Percentiles rank a stretch among this genome's conserved stretches.
These are phyloP conservation scores for Crenuchus spilurus DNA, from an alignment of 2,797 vertebrate species.

Conservation along the genomic window DNA sequence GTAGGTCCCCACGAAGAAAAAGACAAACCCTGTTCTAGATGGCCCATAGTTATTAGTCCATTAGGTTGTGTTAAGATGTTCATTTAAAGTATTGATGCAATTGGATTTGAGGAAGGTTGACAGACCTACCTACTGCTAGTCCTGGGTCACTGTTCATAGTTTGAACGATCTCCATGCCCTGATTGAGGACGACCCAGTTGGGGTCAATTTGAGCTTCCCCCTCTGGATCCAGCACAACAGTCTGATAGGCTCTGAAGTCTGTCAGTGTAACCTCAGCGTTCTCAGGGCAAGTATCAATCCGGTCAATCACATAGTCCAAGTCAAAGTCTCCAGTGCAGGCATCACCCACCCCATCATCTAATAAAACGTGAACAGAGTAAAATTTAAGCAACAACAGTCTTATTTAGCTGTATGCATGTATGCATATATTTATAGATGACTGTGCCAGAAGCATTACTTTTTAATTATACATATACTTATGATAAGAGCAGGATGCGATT, in stretches of 20 bases:
- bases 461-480: too few species aligned
- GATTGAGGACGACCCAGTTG: conserved; percentile 98
- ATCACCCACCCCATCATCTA: conserved; percentile 89
- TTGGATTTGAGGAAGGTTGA: not conserved
- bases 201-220: conserved; percentile 98
- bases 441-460: too few species aligned
- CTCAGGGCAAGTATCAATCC: conserved; percentile 94
- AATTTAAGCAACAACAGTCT: not conserved
- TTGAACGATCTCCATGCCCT: conserved; percentile 95
- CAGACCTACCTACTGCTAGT: conserved; percentile 90
- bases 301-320: conserved; percentile 89
- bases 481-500: too few species aligned
- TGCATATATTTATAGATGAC: too few species aligned
- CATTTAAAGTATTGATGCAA: not conserved
- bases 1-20: not conserved
- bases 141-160: conserved; percentile 99
- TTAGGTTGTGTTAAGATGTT: too few species aligned
- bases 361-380: not conserved
- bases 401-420: too few species aligned
- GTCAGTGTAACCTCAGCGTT: conserved; percentile 96
- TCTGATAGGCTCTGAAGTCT: conserved; percentile 98
- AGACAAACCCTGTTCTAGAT: not conserved
- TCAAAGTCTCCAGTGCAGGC: conserved; percentile 94
- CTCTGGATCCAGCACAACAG: conserved; percentile 95
- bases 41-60: too few species aligned